Percentiles rank a stretch among this genome's conserved stretches.
phyloP scores from a whole-genome alignment of 2,113 vertebrate species.

The Oophaga pumilio region DNA sequence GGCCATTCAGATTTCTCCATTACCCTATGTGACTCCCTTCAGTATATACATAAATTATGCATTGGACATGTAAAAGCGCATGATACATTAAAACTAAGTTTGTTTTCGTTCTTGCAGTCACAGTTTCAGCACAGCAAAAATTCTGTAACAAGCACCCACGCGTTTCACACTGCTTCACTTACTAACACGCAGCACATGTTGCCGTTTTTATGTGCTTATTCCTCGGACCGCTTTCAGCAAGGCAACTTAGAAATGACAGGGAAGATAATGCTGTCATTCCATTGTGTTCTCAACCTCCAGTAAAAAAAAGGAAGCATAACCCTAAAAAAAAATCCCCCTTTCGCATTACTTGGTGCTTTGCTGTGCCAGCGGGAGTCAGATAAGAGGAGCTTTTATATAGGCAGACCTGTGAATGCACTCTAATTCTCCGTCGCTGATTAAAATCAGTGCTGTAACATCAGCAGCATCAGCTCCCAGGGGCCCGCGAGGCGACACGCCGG shows the following conservation, averaged over 20 bases:
- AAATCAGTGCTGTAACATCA: constrained; percentile 34
- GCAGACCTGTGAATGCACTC: constrained; percentile 42
- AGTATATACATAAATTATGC: neutral
- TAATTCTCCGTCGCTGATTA: constrained; percentile 42
- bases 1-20: neutral
- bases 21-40: neutral
- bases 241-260: neutral
- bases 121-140: neutral
- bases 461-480: constrained; percentile 27
- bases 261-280: neutral
- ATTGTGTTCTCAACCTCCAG: neutral
- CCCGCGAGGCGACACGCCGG: constrained; percentile 5
- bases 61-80: neutral
- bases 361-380: constrained; percentile 13
- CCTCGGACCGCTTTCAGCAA: neutral
- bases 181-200: neutral
- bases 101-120: constrained; percentile 1
- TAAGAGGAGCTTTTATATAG: constrained; percentile 34
- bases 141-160: neutral
- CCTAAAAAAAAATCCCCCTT: neutral
- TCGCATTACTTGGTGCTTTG: constrained; percentile 6
- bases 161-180: constrained; percentile 19
- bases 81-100: neutral
- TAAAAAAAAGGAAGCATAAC: neutral
- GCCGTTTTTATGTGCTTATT: neutral